phyloP scores from a whole-genome alignment of 2,888 invertebrate species.

The Agrochola litura region DNA sequence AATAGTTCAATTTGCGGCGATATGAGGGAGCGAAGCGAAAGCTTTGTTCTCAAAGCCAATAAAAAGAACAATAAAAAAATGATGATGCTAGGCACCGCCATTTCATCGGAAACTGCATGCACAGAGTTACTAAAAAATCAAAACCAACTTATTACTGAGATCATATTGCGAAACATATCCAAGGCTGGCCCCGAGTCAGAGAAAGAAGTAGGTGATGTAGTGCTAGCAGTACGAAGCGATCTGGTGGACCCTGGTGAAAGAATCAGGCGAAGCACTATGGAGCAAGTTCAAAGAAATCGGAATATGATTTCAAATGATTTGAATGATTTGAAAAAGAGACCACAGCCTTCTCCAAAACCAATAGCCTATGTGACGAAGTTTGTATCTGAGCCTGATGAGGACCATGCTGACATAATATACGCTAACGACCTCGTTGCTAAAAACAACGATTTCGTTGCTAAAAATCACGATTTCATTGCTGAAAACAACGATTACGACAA shows the following conservation, averaged over 20 bases:
- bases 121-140: conserved; percentile 46
- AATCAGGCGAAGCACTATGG: conserved; percentile 50
- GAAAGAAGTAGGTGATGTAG: conserved; percentile 29
- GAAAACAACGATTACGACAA: conserved; percentile 21
- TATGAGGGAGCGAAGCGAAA: conserved; percentile 62
- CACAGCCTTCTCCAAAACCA: conserved; percentile 70
- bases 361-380: conserved; percentile 25
- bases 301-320: conserved; percentile 17
- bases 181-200: conserved; percentile 50
- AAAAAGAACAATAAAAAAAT: conserved; percentile 52
- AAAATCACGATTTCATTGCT: conserved; percentile 6
- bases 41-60: conserved; percentile 55
- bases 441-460: conserved; percentile 18
- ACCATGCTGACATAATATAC: conserved; percentile 50
- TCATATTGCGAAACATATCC: conserved; percentile 45
- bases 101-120: conserved; percentile 39
- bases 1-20: conserved; percentile 51
- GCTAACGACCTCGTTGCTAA: conserved; percentile 40
- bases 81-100: conserved; percentile 49
- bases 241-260: conserved; percentile 31
- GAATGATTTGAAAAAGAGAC: conserved; percentile 67
- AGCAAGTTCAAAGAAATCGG: conserved; percentile 20
- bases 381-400: conserved; percentile 28
- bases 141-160: conserved; percentile 55
- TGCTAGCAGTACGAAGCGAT: conserved; percentile 2